phyloP scores from a whole-genome alignment of 1,140 invertebrate genomes.

The Brachionus plicatilis region DNA sequence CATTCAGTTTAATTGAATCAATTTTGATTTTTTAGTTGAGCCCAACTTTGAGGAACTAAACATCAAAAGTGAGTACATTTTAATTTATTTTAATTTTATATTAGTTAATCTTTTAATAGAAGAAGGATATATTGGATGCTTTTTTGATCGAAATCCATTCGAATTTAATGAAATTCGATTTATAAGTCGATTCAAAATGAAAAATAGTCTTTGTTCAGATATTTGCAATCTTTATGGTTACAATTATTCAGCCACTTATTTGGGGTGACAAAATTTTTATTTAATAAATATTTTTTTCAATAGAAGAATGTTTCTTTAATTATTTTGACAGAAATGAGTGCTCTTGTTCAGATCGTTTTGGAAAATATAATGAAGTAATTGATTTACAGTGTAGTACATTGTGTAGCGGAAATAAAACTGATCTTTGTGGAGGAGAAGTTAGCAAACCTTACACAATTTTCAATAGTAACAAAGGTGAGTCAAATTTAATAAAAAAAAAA shows the following conservation, averaged over 20 bases:
- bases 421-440: neutral
- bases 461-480: neutral
- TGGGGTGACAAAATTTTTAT: neutral
- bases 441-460: neutral
- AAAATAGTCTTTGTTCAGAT: neutral
- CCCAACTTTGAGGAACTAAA: neutral
- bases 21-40: too few relatives aligned
- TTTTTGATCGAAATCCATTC: neutral
- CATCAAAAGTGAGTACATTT: neutral
- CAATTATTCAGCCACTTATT: neutral
- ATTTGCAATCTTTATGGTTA: neutral
- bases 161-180: neutral
- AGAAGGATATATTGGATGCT: neutral
- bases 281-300: neutral
- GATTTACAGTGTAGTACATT: neutral
- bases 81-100: neutral
- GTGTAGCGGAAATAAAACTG: neutral
- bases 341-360: neutral
- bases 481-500: neutral
- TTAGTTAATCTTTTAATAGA: neutral
- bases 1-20: too few relatives aligned
- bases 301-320: neutral
- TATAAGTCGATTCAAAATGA: neutral
- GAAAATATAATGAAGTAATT: neutral
- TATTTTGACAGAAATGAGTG: neutral